Evolutionary conservation across 2,113 vertebrate genomes (phyloP).

Genomic region (Chloebia gouldiae): DNA sequence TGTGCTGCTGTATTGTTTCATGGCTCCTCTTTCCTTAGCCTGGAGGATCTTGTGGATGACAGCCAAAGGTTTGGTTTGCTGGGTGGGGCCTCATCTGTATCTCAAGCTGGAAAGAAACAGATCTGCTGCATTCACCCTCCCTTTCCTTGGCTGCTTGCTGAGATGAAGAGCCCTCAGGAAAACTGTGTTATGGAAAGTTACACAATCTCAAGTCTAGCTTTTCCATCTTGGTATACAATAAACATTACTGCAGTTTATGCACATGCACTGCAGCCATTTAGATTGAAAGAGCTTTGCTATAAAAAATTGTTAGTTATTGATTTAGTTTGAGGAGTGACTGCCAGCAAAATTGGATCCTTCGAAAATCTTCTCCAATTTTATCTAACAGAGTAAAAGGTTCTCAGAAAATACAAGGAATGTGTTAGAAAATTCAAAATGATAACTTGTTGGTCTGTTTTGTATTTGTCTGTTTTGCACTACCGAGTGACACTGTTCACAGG

Average conservation of each 20-base stretch:
- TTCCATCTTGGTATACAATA: slow-evolving; percentile 12
- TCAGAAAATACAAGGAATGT: background rate
- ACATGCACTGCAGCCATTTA: background rate
- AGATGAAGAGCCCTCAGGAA: slow-evolving; percentile 24
- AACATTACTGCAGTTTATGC: background rate
- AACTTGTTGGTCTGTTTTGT: background rate
- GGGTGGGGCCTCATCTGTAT: slow-evolving; percentile 39
- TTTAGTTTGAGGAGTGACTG: background rate
- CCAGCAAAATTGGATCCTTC: background rate
- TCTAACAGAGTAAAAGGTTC: background rate
- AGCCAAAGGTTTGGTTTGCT: slow-evolving; percentile 27
- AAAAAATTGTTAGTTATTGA: slow-evolving; percentile 28
- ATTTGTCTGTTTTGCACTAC: background rate
- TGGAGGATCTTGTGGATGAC: background rate
- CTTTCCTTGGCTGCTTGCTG: slow-evolving; percentile 7
- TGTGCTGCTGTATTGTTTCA: background rate
- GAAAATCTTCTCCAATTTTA: background rate
- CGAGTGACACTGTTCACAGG: background rate
- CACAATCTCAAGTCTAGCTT: slow-evolving; percentile 15
- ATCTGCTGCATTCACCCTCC: background rate
- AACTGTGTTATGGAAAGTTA: slow-evolving; percentile 44
- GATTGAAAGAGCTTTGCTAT: background rate
- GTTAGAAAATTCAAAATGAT: background rate
- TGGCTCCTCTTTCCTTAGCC: background rate
- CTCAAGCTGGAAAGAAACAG: background rate